phyloP scores from a whole-genome alignment of 2,888 invertebrate species.

The Acanthopleura granulata region DNA sequence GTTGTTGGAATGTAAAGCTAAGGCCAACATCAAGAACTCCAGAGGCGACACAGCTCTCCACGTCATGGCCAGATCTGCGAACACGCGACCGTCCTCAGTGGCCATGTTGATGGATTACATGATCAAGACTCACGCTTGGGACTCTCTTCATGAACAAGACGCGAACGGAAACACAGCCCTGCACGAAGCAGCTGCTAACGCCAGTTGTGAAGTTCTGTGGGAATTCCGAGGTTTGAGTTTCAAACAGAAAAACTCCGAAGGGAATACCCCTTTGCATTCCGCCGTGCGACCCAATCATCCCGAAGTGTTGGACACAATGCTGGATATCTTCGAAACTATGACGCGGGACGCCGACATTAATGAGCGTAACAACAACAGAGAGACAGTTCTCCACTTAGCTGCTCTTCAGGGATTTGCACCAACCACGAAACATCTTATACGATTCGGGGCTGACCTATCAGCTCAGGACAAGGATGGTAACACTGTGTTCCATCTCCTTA shows the following conservation, averaged over 20 bases:
- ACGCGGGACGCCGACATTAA: constrained; percentile 57
- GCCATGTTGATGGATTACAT: constrained; percentile 55
- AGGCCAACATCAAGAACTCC: constrained; percentile 55
- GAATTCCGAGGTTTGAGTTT: constrained; percentile 54
- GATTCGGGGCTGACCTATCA: constrained; percentile 51
- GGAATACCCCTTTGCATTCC: constrained; percentile 54
- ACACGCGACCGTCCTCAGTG: constrained; percentile 47
- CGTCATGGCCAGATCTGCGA: constrained; percentile 47
- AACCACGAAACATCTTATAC: constrained; percentile 44
- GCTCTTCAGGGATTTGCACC: constrained; percentile 34
- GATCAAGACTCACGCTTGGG: constrained; percentile 64
- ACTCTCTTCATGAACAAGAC: constrained; percentile 61
- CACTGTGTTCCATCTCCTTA: constrained; percentile 58
- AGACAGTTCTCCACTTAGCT: constrained; percentile 52
- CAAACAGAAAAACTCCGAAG: constrained; percentile 52
- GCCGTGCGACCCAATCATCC: constrained; percentile 51
- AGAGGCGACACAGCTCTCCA: constrained; percentile 61
- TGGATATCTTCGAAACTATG: constrained; percentile 57
- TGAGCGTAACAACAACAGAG: constrained; percentile 41
- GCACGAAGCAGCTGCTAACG: constrained; percentile 60
- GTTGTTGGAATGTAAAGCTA: constrained; percentile 53
- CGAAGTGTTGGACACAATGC: constrained; percentile 51
- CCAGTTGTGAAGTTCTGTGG: constrained; percentile 55
- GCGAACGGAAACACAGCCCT: constrained; percentile 60
- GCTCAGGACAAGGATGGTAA: constrained; percentile 50